These are phyloP conservation scores for Mycteria americana DNA, from an alignment of 2,797 vertebrate species.

Conservation along the genomic window DNA sequence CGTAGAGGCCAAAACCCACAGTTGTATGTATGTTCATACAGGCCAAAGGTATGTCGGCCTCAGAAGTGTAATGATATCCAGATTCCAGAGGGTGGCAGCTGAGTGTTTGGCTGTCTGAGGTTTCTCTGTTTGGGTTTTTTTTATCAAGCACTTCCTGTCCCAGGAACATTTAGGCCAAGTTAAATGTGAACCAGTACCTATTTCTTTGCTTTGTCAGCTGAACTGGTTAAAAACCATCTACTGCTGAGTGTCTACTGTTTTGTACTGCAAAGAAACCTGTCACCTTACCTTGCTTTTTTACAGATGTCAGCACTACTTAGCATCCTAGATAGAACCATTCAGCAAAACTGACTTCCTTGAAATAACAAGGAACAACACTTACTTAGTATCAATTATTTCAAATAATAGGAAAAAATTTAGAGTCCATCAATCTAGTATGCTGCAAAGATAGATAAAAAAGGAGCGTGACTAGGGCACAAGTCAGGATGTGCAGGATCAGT, in stretches of 20 bases:
- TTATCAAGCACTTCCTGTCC: background rate
- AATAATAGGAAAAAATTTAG: background rate
- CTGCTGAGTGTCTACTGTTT: background rate
- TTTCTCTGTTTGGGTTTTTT: background rate
- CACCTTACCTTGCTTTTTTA: background rate
- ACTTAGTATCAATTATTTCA: background rate
- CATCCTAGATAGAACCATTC: background rate
- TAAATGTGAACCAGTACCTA: background rate
- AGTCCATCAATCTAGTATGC: background rate
- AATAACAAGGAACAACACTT: background rate
- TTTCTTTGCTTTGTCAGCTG: background rate
- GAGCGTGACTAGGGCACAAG: background rate
- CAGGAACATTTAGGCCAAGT: background rate
- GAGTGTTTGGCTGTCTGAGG: background rate
- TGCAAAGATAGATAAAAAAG: background rate
- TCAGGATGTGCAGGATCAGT: background rate
- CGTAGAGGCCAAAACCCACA: background rate
- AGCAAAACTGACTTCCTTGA: background rate
- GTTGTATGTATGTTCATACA: fast-evolving
- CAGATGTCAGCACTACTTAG: background rate
- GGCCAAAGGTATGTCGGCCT: background rate
- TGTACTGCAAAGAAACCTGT: background rate
- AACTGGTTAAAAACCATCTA: background rate
- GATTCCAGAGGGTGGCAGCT: constrained; percentile 47
- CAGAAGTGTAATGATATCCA: background rate